Evolutionary conservation across 2,113 vertebrate genomes (phyloP).

Genomic region (Oncorhynchus masou): DNA sequence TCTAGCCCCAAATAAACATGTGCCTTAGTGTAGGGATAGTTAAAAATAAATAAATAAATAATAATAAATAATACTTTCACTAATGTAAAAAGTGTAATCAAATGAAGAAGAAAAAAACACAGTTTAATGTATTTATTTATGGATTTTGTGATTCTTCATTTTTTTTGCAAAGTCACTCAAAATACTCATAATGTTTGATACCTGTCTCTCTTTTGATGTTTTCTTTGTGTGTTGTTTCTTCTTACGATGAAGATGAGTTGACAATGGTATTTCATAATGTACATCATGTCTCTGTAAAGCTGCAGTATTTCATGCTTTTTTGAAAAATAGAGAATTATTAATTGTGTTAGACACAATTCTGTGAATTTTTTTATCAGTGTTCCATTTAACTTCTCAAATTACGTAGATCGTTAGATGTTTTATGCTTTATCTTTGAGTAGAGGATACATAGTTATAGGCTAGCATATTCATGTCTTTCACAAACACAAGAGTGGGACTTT

Average conservation of each 20-base stretch:
- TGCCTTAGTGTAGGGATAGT: no score
- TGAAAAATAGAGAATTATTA: slow-evolving; percentile 35
- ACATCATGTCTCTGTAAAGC: slow-evolving; percentile 52
- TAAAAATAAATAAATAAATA: no score
- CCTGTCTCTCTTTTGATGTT: slow-evolving; percentile 10
- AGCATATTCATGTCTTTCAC: slow-evolving; percentile 4
- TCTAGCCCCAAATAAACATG: no score
- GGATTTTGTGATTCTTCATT: slow-evolving; percentile 49
- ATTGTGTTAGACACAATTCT: slow-evolving; percentile 50
- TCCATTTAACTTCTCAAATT: not conserved
- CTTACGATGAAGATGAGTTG: slow-evolving; percentile 11
- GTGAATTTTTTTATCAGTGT: slow-evolving; percentile 48
- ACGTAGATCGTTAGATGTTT: not conserved
- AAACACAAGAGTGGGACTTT: not conserved
- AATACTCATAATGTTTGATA: slow-evolving; percentile 9
- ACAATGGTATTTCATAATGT: slow-evolving; percentile 34
- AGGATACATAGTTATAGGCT: not conserved
- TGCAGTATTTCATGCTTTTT: slow-evolving; percentile 47
- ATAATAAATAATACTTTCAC: no score
- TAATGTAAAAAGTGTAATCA: not conserved
- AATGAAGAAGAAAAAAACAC: not conserved
- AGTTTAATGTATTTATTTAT: slow-evolving; percentile 66
- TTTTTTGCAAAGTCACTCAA: slow-evolving; percentile 23
- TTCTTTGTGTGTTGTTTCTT: slow-evolving; percentile 18
- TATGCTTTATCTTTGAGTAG: not conserved